Evolutionary conservation across 1,140 invertebrate species (phyloP).

Genomic region (Sogatella furcifera): DNA sequence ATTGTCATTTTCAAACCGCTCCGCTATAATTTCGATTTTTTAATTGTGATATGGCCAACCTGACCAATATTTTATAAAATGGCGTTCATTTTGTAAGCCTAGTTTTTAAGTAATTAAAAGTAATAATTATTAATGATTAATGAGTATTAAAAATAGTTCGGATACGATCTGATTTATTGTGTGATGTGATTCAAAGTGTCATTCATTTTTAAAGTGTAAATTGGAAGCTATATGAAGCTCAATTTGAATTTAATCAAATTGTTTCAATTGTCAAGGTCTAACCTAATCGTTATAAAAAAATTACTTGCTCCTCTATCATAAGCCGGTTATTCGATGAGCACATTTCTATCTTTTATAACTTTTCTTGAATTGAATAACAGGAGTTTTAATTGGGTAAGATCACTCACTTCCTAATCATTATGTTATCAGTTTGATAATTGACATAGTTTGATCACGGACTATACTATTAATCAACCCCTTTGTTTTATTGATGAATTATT

Average conservation of each 20-base stretch:
- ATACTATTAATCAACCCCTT: no score
- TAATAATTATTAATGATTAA: no score
- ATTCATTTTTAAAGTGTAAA: no score
- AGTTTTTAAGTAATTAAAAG: background rate
- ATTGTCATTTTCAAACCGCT: constrained; percentile 4
- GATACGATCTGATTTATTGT: no score
- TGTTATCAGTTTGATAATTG: no score
- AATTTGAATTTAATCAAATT: background rate
- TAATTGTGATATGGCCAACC: constrained; percentile 4
- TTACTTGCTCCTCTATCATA: background rate
- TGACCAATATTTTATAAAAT: constrained; percentile 4
- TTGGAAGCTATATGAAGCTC: background rate
- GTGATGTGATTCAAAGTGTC: no score
- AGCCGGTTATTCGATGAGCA: background rate
- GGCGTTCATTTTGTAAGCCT: constrained; percentile 1
- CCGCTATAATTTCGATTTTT: constrained; percentile 1
- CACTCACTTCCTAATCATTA: no score
- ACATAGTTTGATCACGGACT: no score
- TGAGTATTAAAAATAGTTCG: no score
- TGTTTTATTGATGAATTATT: no score
- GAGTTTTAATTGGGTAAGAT: no score
- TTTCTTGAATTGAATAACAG: no score
- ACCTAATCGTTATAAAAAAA: background rate
- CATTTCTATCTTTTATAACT: background rate
- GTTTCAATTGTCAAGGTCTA: background rate